A percentile compares a stretch with the other conserved stretches of the same genome.
Conservation (phyloP, 2,888 invertebrate genomes). For the Rutpela maculata region DNA sequence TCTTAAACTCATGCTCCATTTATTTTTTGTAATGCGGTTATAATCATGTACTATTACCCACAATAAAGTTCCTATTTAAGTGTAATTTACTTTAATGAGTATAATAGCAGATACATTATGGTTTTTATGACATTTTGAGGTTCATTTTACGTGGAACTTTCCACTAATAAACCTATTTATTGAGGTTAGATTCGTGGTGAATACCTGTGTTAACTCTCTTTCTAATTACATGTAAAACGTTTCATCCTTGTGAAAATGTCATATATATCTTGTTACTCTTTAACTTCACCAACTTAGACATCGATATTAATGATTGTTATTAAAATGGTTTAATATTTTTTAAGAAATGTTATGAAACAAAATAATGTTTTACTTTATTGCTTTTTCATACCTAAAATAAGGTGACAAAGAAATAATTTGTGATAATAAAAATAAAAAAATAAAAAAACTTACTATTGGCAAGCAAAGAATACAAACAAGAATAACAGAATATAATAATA, state of each 20-base stretch:
- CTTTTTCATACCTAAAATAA: too few relatives aligned
- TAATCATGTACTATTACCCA: slow-evolving; percentile 8
- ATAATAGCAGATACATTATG: neutral
- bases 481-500: too few relatives aligned
- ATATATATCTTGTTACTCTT: too few relatives aligned
- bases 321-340: too few relatives aligned
- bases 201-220: neutral
- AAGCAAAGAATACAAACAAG: too few relatives aligned
- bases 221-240: neutral
- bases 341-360: too few relatives aligned
- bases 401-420: too few relatives aligned
- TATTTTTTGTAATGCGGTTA: slow-evolving; percentile 25
- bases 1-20: slow-evolving; percentile 10
- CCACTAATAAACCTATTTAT: slow-evolving; percentile 8
- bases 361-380: too few relatives aligned
- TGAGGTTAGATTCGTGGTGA: neutral
- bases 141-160: neutral
- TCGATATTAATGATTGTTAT: too few relatives aligned
- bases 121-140: slow-evolving; percentile 11
- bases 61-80: neutral
- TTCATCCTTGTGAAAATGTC: neutral
- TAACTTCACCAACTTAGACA: too few relatives aligned
- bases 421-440: too few relatives aligned
- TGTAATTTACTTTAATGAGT: neutral
- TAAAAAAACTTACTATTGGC: too few relatives aligned